Evolutionary conservation across 2,888 invertebrate genomes (phyloP).

Genomic region (Sminthurides aquaticus): DNA sequence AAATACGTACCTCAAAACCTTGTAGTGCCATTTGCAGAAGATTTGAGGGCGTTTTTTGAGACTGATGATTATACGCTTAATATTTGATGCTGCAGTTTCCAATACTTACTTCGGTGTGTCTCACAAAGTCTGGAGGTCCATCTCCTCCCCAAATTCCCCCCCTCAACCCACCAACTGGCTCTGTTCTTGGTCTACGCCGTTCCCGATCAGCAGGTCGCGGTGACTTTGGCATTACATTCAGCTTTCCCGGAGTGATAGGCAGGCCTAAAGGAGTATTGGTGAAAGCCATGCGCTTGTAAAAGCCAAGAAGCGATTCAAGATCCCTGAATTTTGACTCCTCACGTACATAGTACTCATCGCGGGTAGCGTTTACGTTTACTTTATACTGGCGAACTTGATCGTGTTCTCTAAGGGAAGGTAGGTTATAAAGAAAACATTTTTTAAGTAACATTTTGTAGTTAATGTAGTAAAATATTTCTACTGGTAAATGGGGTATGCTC

Average conservation of each 20-base stretch:
- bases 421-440: too few relatives aligned
- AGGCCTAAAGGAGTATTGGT: not conserved
- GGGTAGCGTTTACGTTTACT: constrained; percentile 14
- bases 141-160: not conserved
- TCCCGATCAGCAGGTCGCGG: too few relatives aligned
- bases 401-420: constrained; percentile 35
- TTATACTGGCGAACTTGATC: constrained; percentile 30
- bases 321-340: constrained; percentile 38
- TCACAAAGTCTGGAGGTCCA: too few relatives aligned
- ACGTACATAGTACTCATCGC: constrained; percentile 29
- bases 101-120: too few relatives aligned
- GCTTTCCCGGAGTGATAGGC: not conserved
- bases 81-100: too few relatives aligned
- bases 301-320: constrained; percentile 34
- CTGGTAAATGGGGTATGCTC: too few relatives aligned
- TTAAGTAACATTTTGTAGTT: too few relatives aligned
- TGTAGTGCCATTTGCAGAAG: too few relatives aligned
- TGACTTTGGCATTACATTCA: not conserved
- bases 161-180: not conserved
- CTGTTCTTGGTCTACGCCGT: not conserved
- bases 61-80: too few relatives aligned
- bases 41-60: too few relatives aligned
- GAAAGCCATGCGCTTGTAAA: constrained; percentile 40
- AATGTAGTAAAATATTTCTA: too few relatives aligned
- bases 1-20: too few relatives aligned